These are phyloP conservation scores for Sebastes nivosus DNA, from an alignment of 2,797 vertebrate genomes.

Conservation along the genomic window DNA sequence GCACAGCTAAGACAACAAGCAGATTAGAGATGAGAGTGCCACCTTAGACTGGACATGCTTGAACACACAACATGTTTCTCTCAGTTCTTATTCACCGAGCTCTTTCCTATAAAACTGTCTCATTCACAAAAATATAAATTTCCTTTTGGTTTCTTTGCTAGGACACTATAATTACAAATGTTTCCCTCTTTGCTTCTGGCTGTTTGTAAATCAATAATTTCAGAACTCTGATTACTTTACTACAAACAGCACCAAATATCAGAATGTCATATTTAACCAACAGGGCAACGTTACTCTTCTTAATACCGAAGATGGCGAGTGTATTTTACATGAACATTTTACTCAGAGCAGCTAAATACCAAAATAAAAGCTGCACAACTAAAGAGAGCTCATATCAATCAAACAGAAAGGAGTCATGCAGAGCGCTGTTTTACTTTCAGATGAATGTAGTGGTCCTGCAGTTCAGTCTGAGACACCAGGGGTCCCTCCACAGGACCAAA, in stretches of 20 bases:
- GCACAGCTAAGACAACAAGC: constrained; percentile 65
- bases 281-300: neutral
- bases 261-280: neutral
- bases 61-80: neutral
- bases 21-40: neutral
- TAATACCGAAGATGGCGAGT: neutral
- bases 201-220: neutral
- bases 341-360: neutral
- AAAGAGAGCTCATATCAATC: neutral
- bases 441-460: constrained; percentile 92
- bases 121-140: neutral
- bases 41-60: neutral
- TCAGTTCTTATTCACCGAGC: neutral
- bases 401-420: neutral
- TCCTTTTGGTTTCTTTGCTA: neutral
- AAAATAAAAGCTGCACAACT: neutral
- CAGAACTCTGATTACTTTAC: neutral
- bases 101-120: neutral
- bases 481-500: constrained; percentile 96
- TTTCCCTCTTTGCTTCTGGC: neutral
- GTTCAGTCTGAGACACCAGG: constrained; percentile 86
- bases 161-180: neutral
- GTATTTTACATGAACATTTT: neutral
- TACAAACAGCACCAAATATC: neutral
- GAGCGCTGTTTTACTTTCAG: constrained; percentile 84